Conservation (phyloP, 2,888 invertebrate species). For the Pristionchus entomophagus region DNA sequence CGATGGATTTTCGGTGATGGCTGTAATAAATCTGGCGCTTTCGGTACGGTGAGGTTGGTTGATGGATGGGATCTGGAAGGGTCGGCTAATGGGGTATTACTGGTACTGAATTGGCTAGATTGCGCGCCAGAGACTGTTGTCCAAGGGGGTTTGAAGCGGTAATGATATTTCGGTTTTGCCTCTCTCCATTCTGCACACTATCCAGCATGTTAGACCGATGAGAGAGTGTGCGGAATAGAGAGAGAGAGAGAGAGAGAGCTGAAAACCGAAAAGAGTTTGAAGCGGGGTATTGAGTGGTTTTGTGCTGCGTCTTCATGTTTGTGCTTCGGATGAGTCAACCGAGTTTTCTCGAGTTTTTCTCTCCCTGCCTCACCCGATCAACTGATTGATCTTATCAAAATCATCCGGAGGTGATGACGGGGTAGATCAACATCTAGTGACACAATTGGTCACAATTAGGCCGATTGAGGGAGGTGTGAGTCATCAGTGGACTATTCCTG, state of each 20-base stretch:
- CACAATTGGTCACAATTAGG: neutral
- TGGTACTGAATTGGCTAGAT: too few relatives aligned
- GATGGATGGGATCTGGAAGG: neutral
- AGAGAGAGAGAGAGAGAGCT: neutral
- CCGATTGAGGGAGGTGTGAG: neutral
- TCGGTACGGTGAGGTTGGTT: neutral
- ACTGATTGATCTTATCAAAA: slow-evolving; percentile 20
- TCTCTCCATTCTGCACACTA: too few relatives aligned
- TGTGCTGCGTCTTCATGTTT: neutral
- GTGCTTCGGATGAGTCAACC: slow-evolving; percentile 16
- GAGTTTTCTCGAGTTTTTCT: slow-evolving; percentile 11
- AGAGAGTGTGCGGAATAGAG: too few relatives aligned
- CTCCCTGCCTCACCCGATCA: neutral
- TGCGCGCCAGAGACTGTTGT: too few relatives aligned
- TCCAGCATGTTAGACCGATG: too few relatives aligned
- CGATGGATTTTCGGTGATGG: neutral
- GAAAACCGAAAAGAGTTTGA: neutral
- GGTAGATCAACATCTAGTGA: slow-evolving; percentile 8
- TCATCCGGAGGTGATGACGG: neutral
- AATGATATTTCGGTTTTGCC: neutral
- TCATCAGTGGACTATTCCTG: slow-evolving; percentile 8
- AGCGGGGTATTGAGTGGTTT: neutral
- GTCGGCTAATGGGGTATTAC: neutral
- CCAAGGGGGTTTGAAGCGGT: too few relatives aligned
- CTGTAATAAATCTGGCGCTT: neutral